A percentile compares a stretch with the other conserved stretches of the same genome.
Evolutionary conservation across 2,113 vertebrate species (phyloP).

Genomic region (Mirza zaza): DNA sequence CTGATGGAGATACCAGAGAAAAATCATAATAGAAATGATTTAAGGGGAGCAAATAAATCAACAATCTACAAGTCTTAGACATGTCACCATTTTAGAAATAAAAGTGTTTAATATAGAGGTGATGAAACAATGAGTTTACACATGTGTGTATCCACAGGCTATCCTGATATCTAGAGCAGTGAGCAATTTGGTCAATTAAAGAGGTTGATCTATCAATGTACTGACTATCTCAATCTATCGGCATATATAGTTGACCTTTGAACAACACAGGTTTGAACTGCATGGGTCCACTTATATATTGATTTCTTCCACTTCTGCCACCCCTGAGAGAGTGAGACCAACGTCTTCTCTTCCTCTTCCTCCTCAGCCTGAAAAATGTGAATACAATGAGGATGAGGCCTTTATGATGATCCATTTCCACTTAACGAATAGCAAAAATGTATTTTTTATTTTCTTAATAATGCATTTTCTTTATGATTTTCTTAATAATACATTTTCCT

Average conservation of each 20-base stretch:
- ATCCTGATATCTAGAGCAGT: not conserved
- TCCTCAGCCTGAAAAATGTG: not conserved
- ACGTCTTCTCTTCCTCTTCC: not conserved
- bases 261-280: not conserved
- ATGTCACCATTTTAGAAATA: not conserved
- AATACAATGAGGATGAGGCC: not conserved
- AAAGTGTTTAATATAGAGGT: not conserved
- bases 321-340: not conserved
- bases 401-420: not conserved
- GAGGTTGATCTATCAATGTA: not conserved
- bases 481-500: not conserved
- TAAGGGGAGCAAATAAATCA: not conserved
- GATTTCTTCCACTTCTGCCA: not conserved
- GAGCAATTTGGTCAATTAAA: not conserved
- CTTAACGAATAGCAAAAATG: not conserved
- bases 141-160: not conserved
- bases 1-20: not conserved
- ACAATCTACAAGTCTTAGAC: not conserved
- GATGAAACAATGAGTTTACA: not conserved
- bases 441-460: not conserved
- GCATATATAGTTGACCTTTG: not conserved
- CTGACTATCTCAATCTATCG: not conserved
- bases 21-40: not conserved
- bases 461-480: not conserved
- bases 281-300: not conserved